Conservation (phyloP, 2,888 invertebrate genomes). For the Nomada flava region DNA sequence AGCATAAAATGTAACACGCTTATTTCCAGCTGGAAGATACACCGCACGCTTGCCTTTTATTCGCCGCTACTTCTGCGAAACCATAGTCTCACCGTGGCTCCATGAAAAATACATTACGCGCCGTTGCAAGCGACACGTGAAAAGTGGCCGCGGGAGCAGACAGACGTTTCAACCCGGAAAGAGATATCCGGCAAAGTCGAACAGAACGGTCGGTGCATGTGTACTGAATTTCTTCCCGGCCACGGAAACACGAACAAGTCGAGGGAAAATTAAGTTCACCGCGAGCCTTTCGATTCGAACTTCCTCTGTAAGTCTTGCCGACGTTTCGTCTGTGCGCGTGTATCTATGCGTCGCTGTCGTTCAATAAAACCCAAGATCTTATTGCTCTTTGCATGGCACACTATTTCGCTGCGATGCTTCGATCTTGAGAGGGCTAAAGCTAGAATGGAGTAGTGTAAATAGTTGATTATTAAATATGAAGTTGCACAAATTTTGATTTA, state of each 20-base stretch:
- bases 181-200: conserved; percentile 24
- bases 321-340: background rate
- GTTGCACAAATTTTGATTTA: too few relatives aligned
- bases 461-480: too few relatives aligned
- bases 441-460: too few relatives aligned
- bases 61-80: conserved; percentile 18
- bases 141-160: conserved; percentile 26
- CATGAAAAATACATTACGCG: conserved; percentile 59
- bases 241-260: background rate
- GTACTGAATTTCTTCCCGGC: conserved; percentile 27
- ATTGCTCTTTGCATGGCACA: background rate
- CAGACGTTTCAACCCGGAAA: conserved; percentile 38
- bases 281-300: background rate
- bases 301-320: background rate
- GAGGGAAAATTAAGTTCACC: conserved; percentile 29
- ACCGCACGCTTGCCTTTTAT: conserved; percentile 31
- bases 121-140: conserved; percentile 37
- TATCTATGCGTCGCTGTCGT: background rate
- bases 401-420: background rate
- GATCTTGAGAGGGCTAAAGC: background rate
- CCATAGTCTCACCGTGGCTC: conserved; percentile 38
- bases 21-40: conserved; percentile 1
- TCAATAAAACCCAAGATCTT: background rate
- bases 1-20: background rate
- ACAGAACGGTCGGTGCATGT: conserved; percentile 1